Base-by-base conservation (phyloP, 2,113 vertebrate genomes). In the Eptesicus fuscus region DNA sequence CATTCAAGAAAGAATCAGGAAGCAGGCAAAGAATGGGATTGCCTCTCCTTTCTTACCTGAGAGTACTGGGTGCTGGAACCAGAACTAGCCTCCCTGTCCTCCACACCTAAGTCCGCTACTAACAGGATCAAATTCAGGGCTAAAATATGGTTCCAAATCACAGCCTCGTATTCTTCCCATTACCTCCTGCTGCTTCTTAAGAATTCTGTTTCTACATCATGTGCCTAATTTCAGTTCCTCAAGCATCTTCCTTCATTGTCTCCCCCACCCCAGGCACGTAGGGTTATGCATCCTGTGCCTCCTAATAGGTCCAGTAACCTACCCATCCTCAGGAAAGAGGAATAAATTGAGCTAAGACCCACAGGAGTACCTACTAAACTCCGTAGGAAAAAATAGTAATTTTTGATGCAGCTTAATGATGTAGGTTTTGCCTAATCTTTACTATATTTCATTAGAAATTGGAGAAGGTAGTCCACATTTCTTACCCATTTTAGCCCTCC, bases 371-470 rank as follows among this genome's bases (percentile, higher is more conserved):
- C 70, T 80, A 56, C 76, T 83, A 92, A 90, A 35, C 10, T 56
- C 44, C 8, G 4, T 70, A 17, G 47, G 16, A 69, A 69, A n/a
- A 63, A 40, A 65, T 16, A 61, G 3, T 87, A 93, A 89, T 77
- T 83, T 63, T 44, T 63, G 25, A 83, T 83, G 56, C 61, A 63
- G 28, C 30, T 93, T 91, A 83, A 83, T 83, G 17, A 79, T 69
- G 28, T 51, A 65, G 2, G 22, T 88, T 89, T 88, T 91, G 10
- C 49, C 49, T 91, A 65, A 83, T 89, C 28, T 91, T 83, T 83
- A 76, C 70, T 88, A 20, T 37, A 91, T 65, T 88, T 93, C 18
- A 71, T 95, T 95, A 56, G 23, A 73, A 83, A 89, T 89, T 65
- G 40, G n/a, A 95, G 14, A 23, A 56, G 20, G 37, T 35, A 85